A percentile compares a stretch with the other conserved stretches of the same genome.
These are phyloP conservation scores for Drosophila longiperda DNA, from an alignment of 2,888 invertebrate species.

Conservation along the genomic window DNA sequence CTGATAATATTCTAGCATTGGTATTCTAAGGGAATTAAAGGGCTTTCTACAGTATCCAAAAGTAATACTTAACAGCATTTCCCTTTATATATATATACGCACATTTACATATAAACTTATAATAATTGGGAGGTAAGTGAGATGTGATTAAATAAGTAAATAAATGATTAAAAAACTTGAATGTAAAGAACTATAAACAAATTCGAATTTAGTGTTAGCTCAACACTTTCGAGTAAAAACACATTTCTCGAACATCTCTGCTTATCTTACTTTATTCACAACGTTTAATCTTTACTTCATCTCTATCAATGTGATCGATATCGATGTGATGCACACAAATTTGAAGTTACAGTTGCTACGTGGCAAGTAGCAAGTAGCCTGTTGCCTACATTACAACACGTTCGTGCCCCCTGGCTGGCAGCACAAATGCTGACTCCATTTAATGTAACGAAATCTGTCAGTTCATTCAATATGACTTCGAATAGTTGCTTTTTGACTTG, in stretches of 20 bases:
- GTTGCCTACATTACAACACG: neutral
- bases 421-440: neutral
- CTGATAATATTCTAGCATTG: neutral
- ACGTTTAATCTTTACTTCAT: neutral
- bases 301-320: neutral
- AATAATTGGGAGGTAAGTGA: neutral
- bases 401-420: neutral
- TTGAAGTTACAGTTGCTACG: neutral
- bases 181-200: neutral
- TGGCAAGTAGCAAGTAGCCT: neutral
- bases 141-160: neutral
- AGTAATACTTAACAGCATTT: too few relatives aligned
- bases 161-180: neutral
- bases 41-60: neutral
- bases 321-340: neutral
- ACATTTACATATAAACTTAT: neutral
- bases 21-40: neutral
- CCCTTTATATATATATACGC: neutral
- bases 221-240: neutral
- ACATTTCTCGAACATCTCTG: neutral
- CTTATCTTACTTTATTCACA: neutral
- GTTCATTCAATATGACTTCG: slow-evolving; percentile 33
- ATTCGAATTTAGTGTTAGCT: neutral
- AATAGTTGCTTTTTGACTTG: slow-evolving; percentile 21
- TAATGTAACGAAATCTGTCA: slow-evolving; percentile 17